These are phyloP conservation scores for Noctuana brunneofusca DNA, from an alignment of 2,888 invertebrate genomes.

Conservation along the genomic window DNA sequence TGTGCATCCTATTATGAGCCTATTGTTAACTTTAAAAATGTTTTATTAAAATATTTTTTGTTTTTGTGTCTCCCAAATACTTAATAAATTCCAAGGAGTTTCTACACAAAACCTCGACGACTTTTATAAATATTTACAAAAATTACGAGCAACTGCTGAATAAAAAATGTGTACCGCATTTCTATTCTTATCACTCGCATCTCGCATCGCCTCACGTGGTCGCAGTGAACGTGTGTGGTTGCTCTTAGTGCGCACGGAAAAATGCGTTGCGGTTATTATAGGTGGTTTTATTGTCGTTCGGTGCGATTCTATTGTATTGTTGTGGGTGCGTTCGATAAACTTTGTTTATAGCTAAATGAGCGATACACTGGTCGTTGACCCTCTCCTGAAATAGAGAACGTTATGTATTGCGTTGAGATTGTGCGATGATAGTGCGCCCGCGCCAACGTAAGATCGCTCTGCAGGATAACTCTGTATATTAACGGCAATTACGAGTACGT, in stretches of 20 bases:
- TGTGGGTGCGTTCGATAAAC: conserved; percentile 74
- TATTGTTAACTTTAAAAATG: too few relatives aligned
- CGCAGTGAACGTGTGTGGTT: conserved; percentile 18
- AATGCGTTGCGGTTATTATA: conserved; percentile 50
- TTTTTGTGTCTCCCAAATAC: too few relatives aligned
- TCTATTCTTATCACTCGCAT: conserved; percentile 12
- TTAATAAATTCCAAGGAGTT: too few relatives aligned
- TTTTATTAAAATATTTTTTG: too few relatives aligned
- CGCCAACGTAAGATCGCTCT: conserved; percentile 56
- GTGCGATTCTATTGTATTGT: conserved; percentile 63
- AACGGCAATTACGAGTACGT: conserved; percentile 40
- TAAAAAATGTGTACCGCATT: conserved; percentile 21
- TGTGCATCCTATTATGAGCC: too few relatives aligned
- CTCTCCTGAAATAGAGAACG: conserved; percentile 63
- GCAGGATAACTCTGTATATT: conserved; percentile 50
- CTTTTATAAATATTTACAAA: conserved; percentile 33
- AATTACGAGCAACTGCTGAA: background rate
- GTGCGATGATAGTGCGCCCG: conserved; percentile 57
- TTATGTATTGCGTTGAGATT: conserved; percentile 56
- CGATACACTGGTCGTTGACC: conserved; percentile 73
- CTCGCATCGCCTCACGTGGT: conserved; percentile 6
- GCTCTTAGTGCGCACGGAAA: conserved; percentile 43
- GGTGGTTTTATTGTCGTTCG: conserved; percentile 65
- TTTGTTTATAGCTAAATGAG: conserved; percentile 79
- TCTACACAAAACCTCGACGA: background rate